These are phyloP conservation scores for Abrostola triplasia DNA, from an alignment of 2,888 invertebrate genomes.

Conservation along the genomic window DNA sequence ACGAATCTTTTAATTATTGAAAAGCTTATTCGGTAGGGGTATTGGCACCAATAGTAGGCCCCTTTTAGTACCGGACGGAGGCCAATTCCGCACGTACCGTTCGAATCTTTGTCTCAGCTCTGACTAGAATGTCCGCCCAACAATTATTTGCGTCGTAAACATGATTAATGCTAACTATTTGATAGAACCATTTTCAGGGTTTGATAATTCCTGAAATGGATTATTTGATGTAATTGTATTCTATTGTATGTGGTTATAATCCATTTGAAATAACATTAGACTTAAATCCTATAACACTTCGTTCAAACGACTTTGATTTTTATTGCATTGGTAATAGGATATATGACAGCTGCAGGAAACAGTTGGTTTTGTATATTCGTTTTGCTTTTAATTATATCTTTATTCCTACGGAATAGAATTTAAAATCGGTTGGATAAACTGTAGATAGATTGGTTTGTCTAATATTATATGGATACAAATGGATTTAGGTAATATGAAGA, in stretches of 20 bases:
- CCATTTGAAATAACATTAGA: not conserved
- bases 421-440: too few species aligned
- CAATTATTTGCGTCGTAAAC: slow-evolving; percentile 59
- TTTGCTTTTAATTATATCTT: too few species aligned
- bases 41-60: slow-evolving; percentile 39
- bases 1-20: too few species aligned
- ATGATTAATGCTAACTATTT: slow-evolving; percentile 46
- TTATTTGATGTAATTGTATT: slow-evolving; percentile 31
- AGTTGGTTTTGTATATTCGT: too few species aligned
- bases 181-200: slow-evolving; percentile 37
- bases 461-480: too few species aligned
- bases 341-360: too few species aligned
- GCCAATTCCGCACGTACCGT: slow-evolving; percentile 51
- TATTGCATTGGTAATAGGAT: too few species aligned
- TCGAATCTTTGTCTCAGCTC: slow-evolving; percentile 54
- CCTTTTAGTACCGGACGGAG: slow-evolving; percentile 36
- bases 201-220: slow-evolving; percentile 34
- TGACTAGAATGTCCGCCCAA: slow-evolving; percentile 45
- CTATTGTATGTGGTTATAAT: slow-evolving; percentile 4
- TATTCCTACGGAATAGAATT: too few species aligned
- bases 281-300: too few species aligned
- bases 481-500: too few species aligned
- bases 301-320: too few species aligned
- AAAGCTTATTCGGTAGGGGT: slow-evolving; percentile 1
- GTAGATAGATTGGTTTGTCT: too few species aligned